Evolutionary conservation across 2,888 invertebrate species (phyloP), one percentile per base, ranked within the genome.

Genomic region (Adelognathus sp.): DNA sequence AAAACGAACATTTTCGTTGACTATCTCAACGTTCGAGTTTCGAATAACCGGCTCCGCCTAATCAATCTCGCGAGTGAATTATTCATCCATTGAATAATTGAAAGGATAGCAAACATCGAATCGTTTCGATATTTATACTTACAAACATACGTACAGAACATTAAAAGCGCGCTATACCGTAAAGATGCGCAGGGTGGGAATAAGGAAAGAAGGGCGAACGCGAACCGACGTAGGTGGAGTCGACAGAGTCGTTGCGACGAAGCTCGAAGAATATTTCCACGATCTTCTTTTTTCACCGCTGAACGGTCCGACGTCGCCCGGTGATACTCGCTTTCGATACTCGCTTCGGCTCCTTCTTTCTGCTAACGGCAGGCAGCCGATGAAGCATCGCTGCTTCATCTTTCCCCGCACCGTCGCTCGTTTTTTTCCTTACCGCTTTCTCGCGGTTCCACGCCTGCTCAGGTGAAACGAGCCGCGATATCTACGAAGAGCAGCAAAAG

Each of bases 401-500:
- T 76, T 70, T 29, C 6, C 61, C 64, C 44, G 44, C 36, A 58
- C 44, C 44, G 14, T 58, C 29, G 39, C 24, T 36, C 33, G 67
- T 71, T 61, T 52, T 67, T 39, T 77, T 72, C 60, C 61, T 29
- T 21, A 60, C 39, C 39, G 64, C 21, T 76, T 61, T 69, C 63
- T 41, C 69, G 36, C 39, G 58, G 50, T 75, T 75, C 58, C 56
- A 31, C 60, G 78, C 58, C 71, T 71, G 80, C 74, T 82, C 70
- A 74, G 79, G 72, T 77, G 74, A 76, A 82, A 82, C 70, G 76
- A 81, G 75, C 72, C 75, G 66, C 76, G 81, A 81, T 81, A 81
- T 80, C 82, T 78, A 71, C 61, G 76, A 63, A 67, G 41, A 54
- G 44, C 46, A 58, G 46, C 56, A 39, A 50, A 64, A 63, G 27